phyloP scores from a whole-genome alignment of 2,113 vertebrate genomes.

The Calonectris borealis region DNA sequence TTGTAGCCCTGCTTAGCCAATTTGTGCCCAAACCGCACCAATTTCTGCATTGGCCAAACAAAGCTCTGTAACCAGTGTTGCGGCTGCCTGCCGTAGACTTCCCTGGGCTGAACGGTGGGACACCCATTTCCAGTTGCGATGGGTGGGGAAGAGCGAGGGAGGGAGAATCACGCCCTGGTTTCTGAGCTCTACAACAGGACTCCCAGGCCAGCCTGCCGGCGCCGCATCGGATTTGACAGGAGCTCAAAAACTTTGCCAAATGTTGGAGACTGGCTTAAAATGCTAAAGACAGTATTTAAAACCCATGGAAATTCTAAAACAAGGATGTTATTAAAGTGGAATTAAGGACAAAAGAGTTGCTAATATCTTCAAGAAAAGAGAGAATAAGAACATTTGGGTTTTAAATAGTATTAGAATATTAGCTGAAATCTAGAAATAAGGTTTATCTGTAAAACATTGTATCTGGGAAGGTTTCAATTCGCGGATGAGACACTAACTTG shows the following conservation, averaged over 20 bases:
- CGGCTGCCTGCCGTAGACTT: background rate
- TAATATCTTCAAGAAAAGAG: constrained; percentile 40
- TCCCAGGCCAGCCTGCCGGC: background rate
- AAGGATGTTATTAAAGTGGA: constrained; percentile 37
- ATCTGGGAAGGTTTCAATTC: background rate
- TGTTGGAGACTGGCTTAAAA: background rate
- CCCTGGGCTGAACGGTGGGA: background rate
- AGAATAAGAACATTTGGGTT: constrained; percentile 29
- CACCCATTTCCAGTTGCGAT: rapidly evolving
- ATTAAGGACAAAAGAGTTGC: constrained; percentile 40
- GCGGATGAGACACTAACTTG: background rate
- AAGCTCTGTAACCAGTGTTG: rapidly evolving
- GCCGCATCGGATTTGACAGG: background rate
- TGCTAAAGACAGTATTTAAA: constrained; percentile 5
- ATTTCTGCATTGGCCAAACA: too few relatives aligned
- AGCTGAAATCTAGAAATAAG: constrained; percentile 9
- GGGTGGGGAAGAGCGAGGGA: background rate
- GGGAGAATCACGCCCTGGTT: background rate
- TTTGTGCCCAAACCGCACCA: background rate
- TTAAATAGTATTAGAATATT: constrained; percentile 45
- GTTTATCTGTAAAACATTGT: constrained; percentile 1
- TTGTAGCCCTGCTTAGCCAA: background rate
- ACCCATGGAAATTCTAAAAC: constrained; percentile 53
- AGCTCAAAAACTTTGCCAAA: constrained; percentile 26
- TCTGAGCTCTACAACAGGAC: background rate